Evolutionary conservation across 2,888 invertebrate genomes (phyloP).

Genomic region (Ectemnius lituratus): DNA sequence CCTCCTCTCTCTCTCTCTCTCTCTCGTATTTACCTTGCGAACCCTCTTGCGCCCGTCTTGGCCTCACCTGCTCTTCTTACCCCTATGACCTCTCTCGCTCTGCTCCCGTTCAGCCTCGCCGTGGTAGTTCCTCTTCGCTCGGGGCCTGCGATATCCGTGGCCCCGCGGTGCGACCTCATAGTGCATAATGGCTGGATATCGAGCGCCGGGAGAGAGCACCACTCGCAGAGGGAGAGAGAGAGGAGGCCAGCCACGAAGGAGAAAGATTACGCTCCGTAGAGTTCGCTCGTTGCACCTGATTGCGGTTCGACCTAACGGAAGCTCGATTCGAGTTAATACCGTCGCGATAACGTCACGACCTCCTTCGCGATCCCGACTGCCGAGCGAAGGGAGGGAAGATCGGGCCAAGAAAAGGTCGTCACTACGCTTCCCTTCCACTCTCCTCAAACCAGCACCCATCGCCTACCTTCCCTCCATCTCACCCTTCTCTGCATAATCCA

Average conservation of each 20-base stretch:
- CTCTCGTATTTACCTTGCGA: background rate
- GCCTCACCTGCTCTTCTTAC: too few relatives aligned
- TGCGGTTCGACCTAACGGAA: constrained; percentile 65
- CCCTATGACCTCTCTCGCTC: too few relatives aligned
- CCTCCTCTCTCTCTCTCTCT: too few relatives aligned
- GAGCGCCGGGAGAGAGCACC: constrained; percentile 9
- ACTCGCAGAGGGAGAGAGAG: background rate
- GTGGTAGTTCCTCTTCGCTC: background rate
- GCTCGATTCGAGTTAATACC: constrained; percentile 63
- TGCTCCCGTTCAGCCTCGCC: background rate
- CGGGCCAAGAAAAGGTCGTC: constrained; percentile 12
- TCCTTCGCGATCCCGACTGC: constrained; percentile 24
- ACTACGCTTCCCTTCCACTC: background rate
- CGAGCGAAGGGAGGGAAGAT: constrained; percentile 13
- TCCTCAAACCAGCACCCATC: background rate
- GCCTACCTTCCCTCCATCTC: background rate
- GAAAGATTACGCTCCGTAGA: constrained; percentile 57
- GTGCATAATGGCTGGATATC: constrained; percentile 51
- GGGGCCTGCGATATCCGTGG: too few relatives aligned
- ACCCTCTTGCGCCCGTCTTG: background rate
- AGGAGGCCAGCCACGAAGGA: constrained; percentile 18
- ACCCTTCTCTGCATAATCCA: constrained; percentile 3
- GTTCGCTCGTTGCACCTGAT: constrained; percentile 61
- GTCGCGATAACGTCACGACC: constrained; percentile 62
- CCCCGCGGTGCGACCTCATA: constrained; percentile 14